Evolutionary conservation across 2,888 invertebrate species (phyloP), one percentile per base, ranked within the genome.

Genomic region (Phlogophora meticulosa): DNA sequence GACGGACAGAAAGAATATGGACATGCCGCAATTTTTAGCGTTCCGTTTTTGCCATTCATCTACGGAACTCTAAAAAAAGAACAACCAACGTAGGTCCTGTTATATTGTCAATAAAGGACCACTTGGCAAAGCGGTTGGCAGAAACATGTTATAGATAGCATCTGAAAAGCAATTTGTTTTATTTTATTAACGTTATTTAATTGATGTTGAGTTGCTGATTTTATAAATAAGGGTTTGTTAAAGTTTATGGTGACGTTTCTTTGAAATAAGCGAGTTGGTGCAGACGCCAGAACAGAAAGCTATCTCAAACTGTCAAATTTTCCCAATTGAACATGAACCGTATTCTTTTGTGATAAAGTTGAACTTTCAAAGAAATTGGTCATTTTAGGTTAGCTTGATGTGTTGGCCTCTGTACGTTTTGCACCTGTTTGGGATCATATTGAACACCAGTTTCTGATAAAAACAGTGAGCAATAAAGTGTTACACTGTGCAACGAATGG

Each of bases 61-160:
- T 28, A 28, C 28, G 2, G 28, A 28, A 28, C 28, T 5, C 28
- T n/a, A 76, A 79, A 71, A 78, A 70, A n/a, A 67, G 43, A 22
- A 62, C 24, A 63, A 52, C 49, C 60, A 64, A 64, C 38, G 36
- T 28, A 45, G 34, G 71, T 63, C 69, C 81, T 67, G 78, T 70
- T 78, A 76, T 45, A 63, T 51, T 34, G 67, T 36, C 58, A 76
- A 59, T 70, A 68, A 72, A 67, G 60, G 51, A 22, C 49, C 49
- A 66, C 75, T 73, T 67, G 65, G 51, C 52, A 7, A 56, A 76
- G 52, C 67, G 40, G 62, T 66, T 63, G 63, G 55, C 52, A 72
- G 57, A 70, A 73, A 73, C 67, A 64, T 49, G 68, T 58, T 69
- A 68, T 63, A 62, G 72, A 72, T 80, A 66, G 65, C 64, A 75